phyloP scores from a whole-genome alignment of 30 jellyfish, hydroid and myxozoan genomes.

The Nemopilema nomurai region DNA sequence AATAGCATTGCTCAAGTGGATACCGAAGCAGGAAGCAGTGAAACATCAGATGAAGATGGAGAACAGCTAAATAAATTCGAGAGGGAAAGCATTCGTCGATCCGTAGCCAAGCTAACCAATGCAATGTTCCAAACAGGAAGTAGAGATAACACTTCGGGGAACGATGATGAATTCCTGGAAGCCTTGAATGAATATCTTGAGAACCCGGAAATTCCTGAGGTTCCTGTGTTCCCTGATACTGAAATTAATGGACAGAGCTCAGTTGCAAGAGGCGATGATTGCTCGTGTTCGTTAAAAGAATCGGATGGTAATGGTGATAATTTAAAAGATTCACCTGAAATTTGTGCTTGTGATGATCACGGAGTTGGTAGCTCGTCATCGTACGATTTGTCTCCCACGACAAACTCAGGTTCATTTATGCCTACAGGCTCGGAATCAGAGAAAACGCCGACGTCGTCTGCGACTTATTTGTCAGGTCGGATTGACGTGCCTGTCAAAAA shows the following conservation, averaged over 20 bases:
- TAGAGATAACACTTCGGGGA: slow-evolving; percentile 13
- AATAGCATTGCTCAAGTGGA: neutral
- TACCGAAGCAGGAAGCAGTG: neutral
- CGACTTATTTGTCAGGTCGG: neutral
- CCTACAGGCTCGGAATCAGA: neutral
- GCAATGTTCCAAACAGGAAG: slow-evolving; percentile 47
- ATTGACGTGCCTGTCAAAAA: slow-evolving; percentile 18
- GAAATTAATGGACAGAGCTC: neutral
- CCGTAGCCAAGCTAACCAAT: neutral
- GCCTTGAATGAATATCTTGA: slow-evolving; percentile 35
- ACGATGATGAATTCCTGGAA: slow-evolving; percentile 44
- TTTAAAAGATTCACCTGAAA: neutral
- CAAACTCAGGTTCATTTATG: neutral
- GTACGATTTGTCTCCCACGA: slow-evolving; percentile 40
- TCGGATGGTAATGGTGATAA: neutral
- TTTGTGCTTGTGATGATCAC: slow-evolving; percentile 21
- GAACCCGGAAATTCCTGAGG: slow-evolving; percentile 22
- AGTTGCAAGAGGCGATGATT: neutral
- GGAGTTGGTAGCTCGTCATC: slow-evolving; percentile 67
- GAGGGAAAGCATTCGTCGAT: slow-evolving; percentile 32
- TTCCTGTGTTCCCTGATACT: slow-evolving; percentile 33
- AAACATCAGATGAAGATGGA: neutral
- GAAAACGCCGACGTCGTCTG: neutral
- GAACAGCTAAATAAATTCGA: slow-evolving; percentile 9
- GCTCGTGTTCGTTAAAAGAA: neutral